phyloP scores from a whole-genome alignment of 2,113 vertebrate species.

The Stegastes partitus region DNA sequence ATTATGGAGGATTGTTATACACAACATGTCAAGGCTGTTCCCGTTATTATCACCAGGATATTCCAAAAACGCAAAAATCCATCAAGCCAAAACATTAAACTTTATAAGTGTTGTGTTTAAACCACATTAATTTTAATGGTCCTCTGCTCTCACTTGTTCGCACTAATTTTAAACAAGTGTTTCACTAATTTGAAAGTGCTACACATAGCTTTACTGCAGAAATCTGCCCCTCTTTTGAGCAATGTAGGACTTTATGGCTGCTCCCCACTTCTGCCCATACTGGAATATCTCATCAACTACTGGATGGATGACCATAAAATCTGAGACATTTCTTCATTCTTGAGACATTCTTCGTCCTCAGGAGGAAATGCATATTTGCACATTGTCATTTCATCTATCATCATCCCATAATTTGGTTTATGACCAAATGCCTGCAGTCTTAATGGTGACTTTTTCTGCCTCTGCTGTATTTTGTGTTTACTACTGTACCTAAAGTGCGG shows the following conservation, averaged over 20 bases:
- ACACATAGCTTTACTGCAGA: background rate
- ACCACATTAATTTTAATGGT: background rate
- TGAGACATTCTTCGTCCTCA: too few relatives aligned
- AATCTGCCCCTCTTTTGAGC: background rate
- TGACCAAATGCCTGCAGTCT: too few relatives aligned
- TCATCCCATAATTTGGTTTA: too few relatives aligned
- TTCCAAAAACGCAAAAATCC: conserved; percentile 12
- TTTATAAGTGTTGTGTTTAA: conserved; percentile 7
- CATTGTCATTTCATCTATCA: too few relatives aligned
- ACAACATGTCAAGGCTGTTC: conserved; percentile 23
- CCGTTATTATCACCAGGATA: background rate
- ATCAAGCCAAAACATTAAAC: background rate
- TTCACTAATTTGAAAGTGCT: background rate
- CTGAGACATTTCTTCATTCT: too few relatives aligned
- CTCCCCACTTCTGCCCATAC: background rate
- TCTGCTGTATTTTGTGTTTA: too few relatives aligned
- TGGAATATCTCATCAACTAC: background rate
- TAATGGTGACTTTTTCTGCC: too few relatives aligned
- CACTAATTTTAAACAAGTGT: background rate
- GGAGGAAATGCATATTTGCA: too few relatives aligned
- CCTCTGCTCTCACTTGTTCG: background rate
- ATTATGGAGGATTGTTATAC: conserved; percentile 27
- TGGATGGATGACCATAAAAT: background rate
- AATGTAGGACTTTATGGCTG: background rate
- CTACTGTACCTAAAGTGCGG: too few relatives aligned